A percentile compares a stretch with the other conserved stretches of the same genome.
phyloP scores from a whole-genome alignment of 2,797 vertebrate genomes.

The Parotocinclus haroldoi region DNA sequence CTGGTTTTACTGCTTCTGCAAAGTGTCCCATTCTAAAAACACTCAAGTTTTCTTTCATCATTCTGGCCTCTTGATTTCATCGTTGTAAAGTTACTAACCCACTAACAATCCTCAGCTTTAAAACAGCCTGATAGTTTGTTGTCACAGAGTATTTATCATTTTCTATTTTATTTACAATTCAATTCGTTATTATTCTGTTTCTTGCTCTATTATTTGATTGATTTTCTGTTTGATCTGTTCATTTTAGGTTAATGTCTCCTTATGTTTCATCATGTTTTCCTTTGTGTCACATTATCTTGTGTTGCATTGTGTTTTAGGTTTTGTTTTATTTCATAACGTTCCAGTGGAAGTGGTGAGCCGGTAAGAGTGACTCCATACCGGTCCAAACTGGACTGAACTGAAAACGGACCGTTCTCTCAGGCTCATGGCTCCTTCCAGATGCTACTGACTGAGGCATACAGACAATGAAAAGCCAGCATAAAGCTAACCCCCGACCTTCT shows the following conservation, averaged over 20 bases:
- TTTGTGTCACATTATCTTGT: slow-evolving; percentile 58
- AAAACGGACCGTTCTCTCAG: slow-evolving; percentile 23
- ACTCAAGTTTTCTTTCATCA: too few species aligned
- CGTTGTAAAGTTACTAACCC: too few species aligned
- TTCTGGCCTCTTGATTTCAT: too few species aligned
- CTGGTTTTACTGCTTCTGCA: too few species aligned
- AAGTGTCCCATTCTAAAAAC: too few species aligned
- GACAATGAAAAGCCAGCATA: slow-evolving; percentile 34
- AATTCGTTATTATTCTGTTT: not conserved
- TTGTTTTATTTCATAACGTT: slow-evolving; percentile 98
- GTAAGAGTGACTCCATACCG: slow-evolving; percentile 65
- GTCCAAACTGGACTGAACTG: slow-evolving; percentile 35
- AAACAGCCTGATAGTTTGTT: slow-evolving; percentile 2
- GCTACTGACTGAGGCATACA: slow-evolving; percentile 25
- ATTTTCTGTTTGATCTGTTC: slow-evolving; percentile 59
- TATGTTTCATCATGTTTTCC: slow-evolving; percentile 6
- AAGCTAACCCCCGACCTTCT: slow-evolving; percentile 10
- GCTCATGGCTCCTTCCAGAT: slow-evolving; percentile 21
- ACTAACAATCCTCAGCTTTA: not conserved
- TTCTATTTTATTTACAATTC: not conserved
- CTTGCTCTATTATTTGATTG: slow-evolving; percentile 41
- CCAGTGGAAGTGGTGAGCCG: slow-evolving; percentile 91
- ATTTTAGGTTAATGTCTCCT: slow-evolving; percentile 72
- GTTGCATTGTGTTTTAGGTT: slow-evolving; percentile 90
- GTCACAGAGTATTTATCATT: not conserved